These are phyloP conservation scores for Syngnathoides biaculeatus DNA, from an alignment of 2,113 vertebrate genomes.

Conservation along the genomic window DNA sequence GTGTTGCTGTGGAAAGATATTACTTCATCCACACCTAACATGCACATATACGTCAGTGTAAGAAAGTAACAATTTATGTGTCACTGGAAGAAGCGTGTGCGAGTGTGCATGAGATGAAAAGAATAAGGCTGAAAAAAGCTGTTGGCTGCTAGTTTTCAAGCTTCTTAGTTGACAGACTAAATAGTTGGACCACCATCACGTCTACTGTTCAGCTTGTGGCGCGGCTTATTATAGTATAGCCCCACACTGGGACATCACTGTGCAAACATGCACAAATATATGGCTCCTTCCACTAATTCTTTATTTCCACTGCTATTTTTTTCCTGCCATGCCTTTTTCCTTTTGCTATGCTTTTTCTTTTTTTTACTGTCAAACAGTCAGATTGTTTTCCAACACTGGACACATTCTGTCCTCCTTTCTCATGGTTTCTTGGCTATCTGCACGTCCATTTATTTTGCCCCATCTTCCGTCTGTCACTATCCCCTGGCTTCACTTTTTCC, in stretches of 20 bases:
- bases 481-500: constrained; percentile 21
- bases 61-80: constrained; percentile 28
- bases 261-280: constrained; percentile 1
- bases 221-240: constrained; percentile 77
- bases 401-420: constrained; percentile 40
- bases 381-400: constrained; percentile 24
- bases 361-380: constrained; percentile 44
- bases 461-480: constrained; percentile 32
- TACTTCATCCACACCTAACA: not conserved
- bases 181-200: constrained; percentile 72
- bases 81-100: constrained; percentile 18
- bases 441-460: constrained; percentile 28
- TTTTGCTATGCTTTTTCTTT: constrained; percentile 11
- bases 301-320: constrained; percentile 18
- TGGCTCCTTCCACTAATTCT: constrained; percentile 14
- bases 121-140: too few relatives aligned
- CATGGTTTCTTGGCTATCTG: constrained; percentile 36
- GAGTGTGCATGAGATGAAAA: constrained; percentile 51
- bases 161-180: constrained; percentile 63
- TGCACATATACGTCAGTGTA: constrained; percentile 45
- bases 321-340: constrained; percentile 15
- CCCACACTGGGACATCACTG: constrained; percentile 51
- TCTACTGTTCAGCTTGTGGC: constrained; percentile 68
- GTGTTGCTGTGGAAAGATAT: not conserved
- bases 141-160: constrained; percentile 67